Conservation (phyloP, 2,888 invertebrate species). For the Erebia aethiops region DNA sequence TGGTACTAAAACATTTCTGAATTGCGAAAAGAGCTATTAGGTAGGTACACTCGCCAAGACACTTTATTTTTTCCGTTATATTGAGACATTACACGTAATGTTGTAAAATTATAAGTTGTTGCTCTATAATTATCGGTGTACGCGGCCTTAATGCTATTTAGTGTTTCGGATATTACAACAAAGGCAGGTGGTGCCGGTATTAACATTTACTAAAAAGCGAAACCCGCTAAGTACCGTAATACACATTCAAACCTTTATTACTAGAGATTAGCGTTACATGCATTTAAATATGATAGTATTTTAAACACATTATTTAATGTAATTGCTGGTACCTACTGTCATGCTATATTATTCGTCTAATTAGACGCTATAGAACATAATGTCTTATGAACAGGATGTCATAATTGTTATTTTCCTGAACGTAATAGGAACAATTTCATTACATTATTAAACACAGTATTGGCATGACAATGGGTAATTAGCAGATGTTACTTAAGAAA, state of each 20-base stretch:
- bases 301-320: background rate
- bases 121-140: constrained; percentile 14
- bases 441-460: constrained; percentile 5
- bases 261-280: constrained; percentile 3
- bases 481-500: constrained; percentile 3
- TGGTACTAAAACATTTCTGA: background rate
- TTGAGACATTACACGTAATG: constrained; percentile 21
- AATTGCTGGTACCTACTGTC: background rate
- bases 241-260: constrained; percentile 15
- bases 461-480: background rate
- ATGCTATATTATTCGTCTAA: constrained; percentile 6
- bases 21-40: background rate
- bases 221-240: constrained; percentile 7
- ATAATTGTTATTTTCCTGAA: constrained; percentile 10
- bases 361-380: constrained; percentile 1
- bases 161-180: constrained; percentile 16
- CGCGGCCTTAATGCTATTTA: constrained; percentile 12
- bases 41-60: background rate
- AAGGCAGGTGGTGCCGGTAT: constrained; percentile 9
- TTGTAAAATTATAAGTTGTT: constrained; percentile 16
- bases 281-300: constrained; percentile 12
- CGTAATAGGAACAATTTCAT: constrained; percentile 1
- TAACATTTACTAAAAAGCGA: constrained; percentile 23
- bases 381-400: background rate
- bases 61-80: constrained; percentile 17